phyloP scores from a whole-genome alignment of 1,140 invertebrate genomes.

The Babylonia areolata region DNA sequence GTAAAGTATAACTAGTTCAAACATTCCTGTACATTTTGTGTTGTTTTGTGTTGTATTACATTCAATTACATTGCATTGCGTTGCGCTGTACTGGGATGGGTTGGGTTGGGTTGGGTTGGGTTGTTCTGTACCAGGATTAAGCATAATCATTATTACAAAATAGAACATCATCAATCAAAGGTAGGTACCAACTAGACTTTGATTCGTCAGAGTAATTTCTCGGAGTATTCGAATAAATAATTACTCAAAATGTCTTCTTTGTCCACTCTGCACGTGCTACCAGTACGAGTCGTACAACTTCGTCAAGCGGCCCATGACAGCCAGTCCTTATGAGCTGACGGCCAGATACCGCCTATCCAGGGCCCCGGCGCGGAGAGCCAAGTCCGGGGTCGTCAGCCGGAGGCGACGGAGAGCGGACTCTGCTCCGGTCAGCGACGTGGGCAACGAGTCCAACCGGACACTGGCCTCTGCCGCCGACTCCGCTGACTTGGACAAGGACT shows the following conservation, averaged over 20 bases:
- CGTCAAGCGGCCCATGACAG: slow-evolving; percentile 49
- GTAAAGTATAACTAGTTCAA: too few species aligned
- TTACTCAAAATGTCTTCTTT: not conserved
- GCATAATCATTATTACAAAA: too few species aligned
- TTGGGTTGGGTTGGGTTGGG: too few species aligned
- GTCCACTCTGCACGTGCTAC: not conserved
- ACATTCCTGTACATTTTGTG: too few species aligned
- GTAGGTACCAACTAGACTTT: too few species aligned
- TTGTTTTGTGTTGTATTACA: too few species aligned
- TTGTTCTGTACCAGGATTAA: too few species aligned
- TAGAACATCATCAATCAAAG: too few species aligned
- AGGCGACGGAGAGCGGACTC: slow-evolving; percentile 40
- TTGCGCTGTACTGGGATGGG: too few species aligned
- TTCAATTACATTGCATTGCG: too few species aligned
- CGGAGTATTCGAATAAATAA: too few species aligned
- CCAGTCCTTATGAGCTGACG: slow-evolving; percentile 48
- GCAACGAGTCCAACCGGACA: slow-evolving; percentile 31
- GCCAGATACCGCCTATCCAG: slow-evolving; percentile 48
- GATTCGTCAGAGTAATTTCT: too few species aligned
- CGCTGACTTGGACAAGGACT: slow-evolving; percentile 53
- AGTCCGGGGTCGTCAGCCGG: slow-evolving; percentile 42
- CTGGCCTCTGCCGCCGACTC: slow-evolving; percentile 19
- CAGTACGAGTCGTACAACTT: slow-evolving; percentile 54
- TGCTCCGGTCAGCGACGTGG: slow-evolving; percentile 40
- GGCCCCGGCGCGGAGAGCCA: slow-evolving; percentile 40